Evolutionary conservation across 2,888 invertebrate species (phyloP).

Genomic region (Belgica antarctica): DNA sequence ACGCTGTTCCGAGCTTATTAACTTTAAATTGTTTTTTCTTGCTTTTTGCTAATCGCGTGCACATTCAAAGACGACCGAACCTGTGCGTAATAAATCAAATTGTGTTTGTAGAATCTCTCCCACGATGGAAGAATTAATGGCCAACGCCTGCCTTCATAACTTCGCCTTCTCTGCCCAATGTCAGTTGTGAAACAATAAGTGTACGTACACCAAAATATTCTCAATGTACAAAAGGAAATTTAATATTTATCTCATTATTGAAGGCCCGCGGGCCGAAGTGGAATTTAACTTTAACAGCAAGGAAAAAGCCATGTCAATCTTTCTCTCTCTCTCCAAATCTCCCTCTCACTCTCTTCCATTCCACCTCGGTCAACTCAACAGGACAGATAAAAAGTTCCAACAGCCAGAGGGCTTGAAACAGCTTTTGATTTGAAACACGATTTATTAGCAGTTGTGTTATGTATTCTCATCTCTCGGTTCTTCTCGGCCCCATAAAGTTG

Average conservation of each 20-base stretch:
- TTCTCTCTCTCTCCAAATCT: constrained; percentile 23
- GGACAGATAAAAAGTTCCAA: constrained; percentile 8
- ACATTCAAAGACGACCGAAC: neutral
- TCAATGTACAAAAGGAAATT: constrained; percentile 37
- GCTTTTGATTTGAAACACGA: constrained; percentile 43
- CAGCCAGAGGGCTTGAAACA: constrained; percentile 24
- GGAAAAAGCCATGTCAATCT: constrained; percentile 25
- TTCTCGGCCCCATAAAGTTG: no score
- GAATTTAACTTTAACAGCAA: constrained; percentile 41
- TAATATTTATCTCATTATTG: constrained; percentile 44
- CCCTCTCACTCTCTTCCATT: neutral
- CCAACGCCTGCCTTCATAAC: neutral
- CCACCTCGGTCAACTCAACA: constrained; percentile 26
- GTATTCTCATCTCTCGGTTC: constrained; percentile 21
- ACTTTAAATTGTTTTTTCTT: neutral
- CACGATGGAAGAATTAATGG: neutral
- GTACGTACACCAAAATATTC: neutral
- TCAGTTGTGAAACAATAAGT: neutral
- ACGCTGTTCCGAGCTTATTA: neutral
- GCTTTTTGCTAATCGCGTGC: neutral
- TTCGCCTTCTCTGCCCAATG: neutral
- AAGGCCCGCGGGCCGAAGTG: neutral
- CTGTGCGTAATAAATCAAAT: neutral
- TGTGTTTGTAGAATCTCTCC: no score
- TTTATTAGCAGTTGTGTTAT: constrained; percentile 37